Evolutionary conservation across 2,888 invertebrate species (phyloP).

Genomic region (Stenodera caucasica): DNA sequence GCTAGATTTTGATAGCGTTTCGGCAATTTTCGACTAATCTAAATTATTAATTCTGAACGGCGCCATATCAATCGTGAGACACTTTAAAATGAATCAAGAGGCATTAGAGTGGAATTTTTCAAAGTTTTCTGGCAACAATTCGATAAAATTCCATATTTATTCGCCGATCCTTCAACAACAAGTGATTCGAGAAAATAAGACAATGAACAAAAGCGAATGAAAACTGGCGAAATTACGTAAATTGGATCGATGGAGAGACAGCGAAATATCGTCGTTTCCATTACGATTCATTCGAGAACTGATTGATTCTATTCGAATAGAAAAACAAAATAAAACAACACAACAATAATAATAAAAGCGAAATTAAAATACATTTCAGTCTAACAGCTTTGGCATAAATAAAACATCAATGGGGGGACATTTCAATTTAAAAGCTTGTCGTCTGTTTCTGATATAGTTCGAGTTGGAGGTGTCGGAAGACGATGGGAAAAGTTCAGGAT

Average conservation of each 20-base stretch:
- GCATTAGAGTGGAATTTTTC: background rate
- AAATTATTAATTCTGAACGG: background rate
- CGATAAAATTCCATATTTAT: background rate
- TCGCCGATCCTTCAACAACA: too few relatives aligned
- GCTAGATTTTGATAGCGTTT: too few relatives aligned
- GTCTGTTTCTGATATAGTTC: too few relatives aligned
- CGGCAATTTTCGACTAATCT: too few relatives aligned
- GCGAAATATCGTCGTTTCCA: too few relatives aligned
- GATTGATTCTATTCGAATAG: constrained; percentile 18
- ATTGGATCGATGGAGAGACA: background rate
- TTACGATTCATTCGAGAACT: constrained; percentile 18
- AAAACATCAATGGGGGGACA: constrained; percentile 33
- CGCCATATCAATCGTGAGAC: background rate
- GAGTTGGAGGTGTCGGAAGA: too few relatives aligned
- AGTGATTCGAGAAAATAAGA: too few relatives aligned
- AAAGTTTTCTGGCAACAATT: background rate
- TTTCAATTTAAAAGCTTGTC: constrained; percentile 33
- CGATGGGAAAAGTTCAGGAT: too few relatives aligned
- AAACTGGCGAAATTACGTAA: background rate
- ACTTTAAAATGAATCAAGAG: background rate
- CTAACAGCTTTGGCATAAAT: constrained; percentile 27
- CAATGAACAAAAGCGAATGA: background rate
- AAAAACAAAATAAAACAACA: too few relatives aligned
- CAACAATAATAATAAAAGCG: constrained; percentile 21
- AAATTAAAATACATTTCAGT: constrained; percentile 25